Evolutionary conservation across 2,113 vertebrate species (phyloP), one percentile per base, ranked within the genome.

Genomic region (Caracal caracal): DNA sequence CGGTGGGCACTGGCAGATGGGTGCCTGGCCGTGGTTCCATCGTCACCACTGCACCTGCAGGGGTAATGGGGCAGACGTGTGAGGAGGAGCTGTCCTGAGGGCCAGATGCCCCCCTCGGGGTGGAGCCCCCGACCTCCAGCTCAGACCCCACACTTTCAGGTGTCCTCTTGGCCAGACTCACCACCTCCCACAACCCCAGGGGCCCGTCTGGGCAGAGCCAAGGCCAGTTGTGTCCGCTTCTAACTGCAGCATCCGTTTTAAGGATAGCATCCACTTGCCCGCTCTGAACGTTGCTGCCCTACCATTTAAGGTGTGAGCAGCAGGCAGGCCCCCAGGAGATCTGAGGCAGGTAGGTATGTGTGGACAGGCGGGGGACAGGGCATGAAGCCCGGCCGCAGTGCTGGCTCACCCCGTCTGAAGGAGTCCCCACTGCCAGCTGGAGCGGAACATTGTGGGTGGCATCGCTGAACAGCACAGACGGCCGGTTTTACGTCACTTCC

Each of bases 241-340:
- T 22, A 13, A 13, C 5, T 16, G 63, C 63, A 47, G 28, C 35
- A 2, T 15, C 2, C 3, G 7, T 47, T 6, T 2, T 35, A 11
- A 22, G 26, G n/a, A 8, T 2, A 0, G 1, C 16, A 19, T 65
- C 35, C 1, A 1, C 2, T 33, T n/a, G 10, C 1, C 1, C 3
- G 13, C 78, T 49, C 88, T 11, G 6, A 43, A 11, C 30, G 1
- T 19, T 24, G 4, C 6, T 33, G 9, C 6, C 2, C 13, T 2
- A 2, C 28, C 19, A 0, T 20, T 4, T 8, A 0, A 81, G 9
- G 49, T 30, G 81, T 26, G 56, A 53, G 37, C 33, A 1, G 1
- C 8, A 1, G 2, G 16, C 2, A 11, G 10, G 43, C 56, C 10
- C 0, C 9, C 13, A 0, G 15, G n/a, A 33, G 19, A 8, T 6